A percentile compares a stretch with the other conserved stretches of the same genome.
Evolutionary conservation across 2,113 vertebrate genomes (phyloP).

Genomic region (Pampusana beccarii): DNA sequence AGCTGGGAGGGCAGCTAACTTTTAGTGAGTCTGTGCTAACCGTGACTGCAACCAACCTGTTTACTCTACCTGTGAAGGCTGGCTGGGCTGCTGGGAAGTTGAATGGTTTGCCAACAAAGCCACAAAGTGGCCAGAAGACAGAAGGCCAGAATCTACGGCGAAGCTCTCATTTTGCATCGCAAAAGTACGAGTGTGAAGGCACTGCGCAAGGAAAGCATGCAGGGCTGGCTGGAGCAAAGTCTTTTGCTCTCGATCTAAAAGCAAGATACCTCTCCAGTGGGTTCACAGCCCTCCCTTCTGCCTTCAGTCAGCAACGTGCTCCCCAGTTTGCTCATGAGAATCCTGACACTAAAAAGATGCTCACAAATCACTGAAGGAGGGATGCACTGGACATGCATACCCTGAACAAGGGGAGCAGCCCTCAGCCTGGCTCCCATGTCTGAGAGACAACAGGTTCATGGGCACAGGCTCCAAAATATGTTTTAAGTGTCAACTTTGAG

Average conservation of each 20-base stretch:
- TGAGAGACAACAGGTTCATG: background rate
- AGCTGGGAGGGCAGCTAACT: background rate
- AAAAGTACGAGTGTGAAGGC: background rate
- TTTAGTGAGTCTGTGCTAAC: background rate
- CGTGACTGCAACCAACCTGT: fast-evolving
- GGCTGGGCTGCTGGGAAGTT: background rate
- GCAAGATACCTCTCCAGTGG: background rate
- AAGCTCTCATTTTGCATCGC: background rate
- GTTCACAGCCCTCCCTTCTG: background rate
- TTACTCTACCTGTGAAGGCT: background rate
- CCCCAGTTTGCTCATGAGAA: background rate
- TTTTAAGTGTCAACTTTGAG: background rate
- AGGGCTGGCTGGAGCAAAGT: background rate
- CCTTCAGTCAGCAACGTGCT: background rate
- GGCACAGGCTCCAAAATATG: background rate
- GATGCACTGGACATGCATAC: background rate
- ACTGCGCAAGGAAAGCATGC: fast-evolving
- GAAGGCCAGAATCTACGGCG: background rate
- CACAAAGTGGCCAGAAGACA: background rate
- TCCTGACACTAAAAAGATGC: background rate
- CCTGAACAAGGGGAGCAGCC: background rate
- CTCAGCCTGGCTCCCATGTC: background rate
- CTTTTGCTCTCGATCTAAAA: background rate
- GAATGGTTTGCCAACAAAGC: background rate
- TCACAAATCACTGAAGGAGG: background rate